A percentile compares a stretch with the other conserved stretches of the same genome.
phyloP scores from a whole-genome alignment of 2,797 vertebrate species.

The Sebastes matsubarae region DNA sequence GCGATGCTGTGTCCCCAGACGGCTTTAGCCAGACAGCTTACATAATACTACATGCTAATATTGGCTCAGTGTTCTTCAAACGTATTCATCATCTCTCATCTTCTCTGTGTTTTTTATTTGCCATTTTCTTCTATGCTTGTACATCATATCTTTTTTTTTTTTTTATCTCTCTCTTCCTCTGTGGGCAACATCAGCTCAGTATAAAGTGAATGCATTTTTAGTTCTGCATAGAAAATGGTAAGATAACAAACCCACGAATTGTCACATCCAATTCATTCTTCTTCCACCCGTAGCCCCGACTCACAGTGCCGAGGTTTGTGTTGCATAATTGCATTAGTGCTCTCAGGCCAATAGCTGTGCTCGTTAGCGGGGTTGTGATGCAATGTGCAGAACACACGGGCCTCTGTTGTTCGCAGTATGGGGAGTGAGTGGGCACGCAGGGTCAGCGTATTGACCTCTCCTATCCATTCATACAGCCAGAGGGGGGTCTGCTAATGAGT shows the following conservation, averaged over 20 bases:
- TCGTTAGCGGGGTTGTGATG: constrained; percentile 74
- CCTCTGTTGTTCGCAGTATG: constrained; percentile 70
- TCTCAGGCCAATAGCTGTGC: constrained; percentile 67
- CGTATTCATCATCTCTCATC: background rate
- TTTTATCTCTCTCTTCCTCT: background rate
- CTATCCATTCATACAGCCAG: constrained; percentile 64
- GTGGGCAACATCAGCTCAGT: background rate
- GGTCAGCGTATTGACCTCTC: constrained; percentile 69
- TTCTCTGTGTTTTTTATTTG: background rate
- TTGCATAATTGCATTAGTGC: constrained; percentile 80
- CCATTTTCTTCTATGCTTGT: background rate
- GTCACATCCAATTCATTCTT: constrained; percentile 72
- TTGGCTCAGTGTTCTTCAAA: background rate
- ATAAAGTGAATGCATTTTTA: constrained; percentile 11
- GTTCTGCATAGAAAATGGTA: constrained; percentile 23
- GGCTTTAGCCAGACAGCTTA: constrained; percentile 37
- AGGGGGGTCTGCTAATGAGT: constrained; percentile 78
- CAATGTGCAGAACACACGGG: constrained; percentile 71
- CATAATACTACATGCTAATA: constrained; percentile 65
- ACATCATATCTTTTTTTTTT: rapidly evolving
- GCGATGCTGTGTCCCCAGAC: constrained; percentile 71
- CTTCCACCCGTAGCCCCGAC: constrained; percentile 14
- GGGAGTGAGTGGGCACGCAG: constrained; percentile 66
- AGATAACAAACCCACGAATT: constrained; percentile 56
- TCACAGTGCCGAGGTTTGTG: constrained; percentile 50